Base-by-base conservation (phyloP, 2,888 invertebrate species). In the Ennomos quercinarius region DNA sequence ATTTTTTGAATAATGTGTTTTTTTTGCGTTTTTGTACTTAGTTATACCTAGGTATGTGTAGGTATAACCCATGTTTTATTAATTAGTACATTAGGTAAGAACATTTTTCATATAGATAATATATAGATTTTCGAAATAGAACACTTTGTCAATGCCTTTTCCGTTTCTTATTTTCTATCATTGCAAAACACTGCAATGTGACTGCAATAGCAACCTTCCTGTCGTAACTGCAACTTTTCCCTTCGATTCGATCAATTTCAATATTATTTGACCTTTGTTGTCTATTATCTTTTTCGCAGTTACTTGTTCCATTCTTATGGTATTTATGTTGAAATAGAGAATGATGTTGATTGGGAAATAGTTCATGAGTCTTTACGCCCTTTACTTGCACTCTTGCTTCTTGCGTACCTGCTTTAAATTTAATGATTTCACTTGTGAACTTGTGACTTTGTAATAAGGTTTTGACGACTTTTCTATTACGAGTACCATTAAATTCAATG, bases 211-310 rank as follows among this genome's bases (percentile, higher is more conserved):
- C 43, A 54, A 57, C 54, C 61, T 57, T 57, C 52, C 63, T 47
- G 50, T 36, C 34, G 36, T 64, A 63, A 64, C 54, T 17, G 48
- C 60, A 68, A 67, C 62, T 61, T 66, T 71, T 74, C 67, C 66
- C 58, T 64, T 63, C 67, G 64, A 69, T 73, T 62, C 67, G 62
- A 70, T 74, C 70, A 70, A 71, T 82, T 82, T 79, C 80, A 74
- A 78, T 76, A 71, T 68, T 71, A 60, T 59, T 63, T 80, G 83
- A 87, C 86, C 87, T 87, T 86, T 87, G 61, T 51, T 66, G 68
- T 74, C 71, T 68, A 70, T 80, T 79, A 77, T 77, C 72, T 66
- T 72, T 86, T 86, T 83, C 84, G 81, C 76, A 82, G 74, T 73
- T 75, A 75, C 76, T 78, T 78, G 77, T 64, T 72, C 74, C 75